These are phyloP conservation scores for Diabrotica virgifera DNA, from an alignment of 1,140 invertebrate species.

Conservation along the genomic window DNA sequence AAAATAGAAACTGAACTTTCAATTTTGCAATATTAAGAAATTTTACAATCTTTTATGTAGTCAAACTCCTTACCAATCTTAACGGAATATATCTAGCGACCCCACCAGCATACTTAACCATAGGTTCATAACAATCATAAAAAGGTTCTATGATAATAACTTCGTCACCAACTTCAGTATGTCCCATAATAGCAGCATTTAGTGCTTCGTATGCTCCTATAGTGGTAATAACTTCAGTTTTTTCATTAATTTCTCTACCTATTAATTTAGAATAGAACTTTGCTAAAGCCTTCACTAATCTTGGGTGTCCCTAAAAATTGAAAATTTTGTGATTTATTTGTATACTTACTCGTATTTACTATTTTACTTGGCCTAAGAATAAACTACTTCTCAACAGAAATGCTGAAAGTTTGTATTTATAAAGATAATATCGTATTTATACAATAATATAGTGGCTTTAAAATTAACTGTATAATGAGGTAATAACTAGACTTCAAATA, in stretches of 20 bases:
- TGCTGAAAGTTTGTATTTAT: too few relatives aligned
- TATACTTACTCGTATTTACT: too few relatives aligned
- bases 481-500: too few relatives aligned
- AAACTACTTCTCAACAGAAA: too few relatives aligned
- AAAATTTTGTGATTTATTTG: too few relatives aligned
- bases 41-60: neutral
- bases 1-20: too few relatives aligned
- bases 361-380: too few relatives aligned
- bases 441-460: too few relatives aligned
- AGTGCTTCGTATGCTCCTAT: slow-evolving; percentile 90
- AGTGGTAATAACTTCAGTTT: slow-evolving; percentile 81
- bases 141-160: slow-evolving; percentile 98
- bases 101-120: slow-evolving; percentile 86
- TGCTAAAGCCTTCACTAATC: slow-evolving; percentile 79
- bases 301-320: slow-evolving; percentile 69
- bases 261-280: slow-evolving; percentile 84
- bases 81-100: slow-evolving; percentile 85
- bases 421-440: too few relatives aligned
- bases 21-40: too few relatives aligned
- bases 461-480: too few relatives aligned
- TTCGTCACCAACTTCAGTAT: slow-evolving; percentile 67
- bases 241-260: slow-evolving; percentile 58
- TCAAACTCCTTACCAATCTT: slow-evolving; percentile 61
- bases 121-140: slow-evolving; percentile 97
- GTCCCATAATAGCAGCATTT: slow-evolving; percentile 75